Evolutionary conservation across 2,113 vertebrate species (phyloP).

Genomic region (Cryptotis parvus): DNA sequence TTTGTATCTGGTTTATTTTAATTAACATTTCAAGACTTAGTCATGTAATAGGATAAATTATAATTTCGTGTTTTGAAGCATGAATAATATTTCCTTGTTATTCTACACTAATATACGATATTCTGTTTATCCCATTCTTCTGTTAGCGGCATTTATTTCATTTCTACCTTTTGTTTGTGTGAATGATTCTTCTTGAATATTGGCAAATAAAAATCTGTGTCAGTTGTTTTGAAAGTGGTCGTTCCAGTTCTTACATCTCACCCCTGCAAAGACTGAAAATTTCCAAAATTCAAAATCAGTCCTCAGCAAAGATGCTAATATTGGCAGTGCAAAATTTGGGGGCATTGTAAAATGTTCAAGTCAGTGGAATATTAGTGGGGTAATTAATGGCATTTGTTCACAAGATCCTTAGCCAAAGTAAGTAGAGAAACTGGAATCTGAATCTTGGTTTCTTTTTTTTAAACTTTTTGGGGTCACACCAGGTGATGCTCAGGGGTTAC

Average conservation of each 20-base stretch:
- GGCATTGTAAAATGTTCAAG: slow-evolving; percentile 1
- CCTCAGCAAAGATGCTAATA: not conserved
- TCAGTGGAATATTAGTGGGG: not conserved
- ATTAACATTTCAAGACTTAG: slow-evolving; percentile 31
- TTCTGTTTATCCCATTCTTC: slow-evolving; percentile 8
- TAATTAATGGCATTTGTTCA: not conserved
- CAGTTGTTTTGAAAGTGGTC: not conserved
- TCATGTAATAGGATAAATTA: not conserved
- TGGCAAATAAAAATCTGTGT: slow-evolving; percentile 7
- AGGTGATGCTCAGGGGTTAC: no score
- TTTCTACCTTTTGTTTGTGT: slow-evolving; percentile 27
- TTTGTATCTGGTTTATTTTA: slow-evolving; percentile 51
- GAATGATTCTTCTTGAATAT: not conserved
- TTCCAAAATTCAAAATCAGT: slow-evolving; percentile 47
- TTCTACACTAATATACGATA: not conserved
- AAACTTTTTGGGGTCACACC: no score
- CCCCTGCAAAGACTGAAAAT: not conserved
- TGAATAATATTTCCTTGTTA: not conserved
- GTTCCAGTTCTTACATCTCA: not conserved
- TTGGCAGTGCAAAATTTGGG: not conserved
- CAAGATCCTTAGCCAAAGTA: not conserved
- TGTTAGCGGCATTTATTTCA: not conserved
- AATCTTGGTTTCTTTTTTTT: slow-evolving; percentile 9
- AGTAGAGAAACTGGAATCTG: slow-evolving; percentile 45
- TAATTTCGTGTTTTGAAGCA: slow-evolving; percentile 38